Base-by-base conservation (phyloP, 2,797 vertebrate genomes). In the Pristis pectinata region DNA sequence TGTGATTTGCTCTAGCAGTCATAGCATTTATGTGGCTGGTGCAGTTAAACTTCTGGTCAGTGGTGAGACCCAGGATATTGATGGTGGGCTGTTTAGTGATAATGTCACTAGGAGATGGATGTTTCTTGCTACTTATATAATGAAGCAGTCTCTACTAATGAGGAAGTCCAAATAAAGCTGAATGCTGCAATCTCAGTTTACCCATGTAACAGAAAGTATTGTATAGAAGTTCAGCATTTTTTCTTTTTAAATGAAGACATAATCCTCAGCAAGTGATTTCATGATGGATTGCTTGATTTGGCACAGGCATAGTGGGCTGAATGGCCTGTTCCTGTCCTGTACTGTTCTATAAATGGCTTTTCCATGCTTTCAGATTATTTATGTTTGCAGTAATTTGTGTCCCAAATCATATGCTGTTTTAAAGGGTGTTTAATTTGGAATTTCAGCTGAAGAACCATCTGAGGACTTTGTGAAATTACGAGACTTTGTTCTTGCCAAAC, bases 371-470 rank as follows among this genome's bases (percentile, higher is more conserved):
- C 0, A 9, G n/a, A 53, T 34, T 3, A 34, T n/a, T 91, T 41
- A 9, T 22, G n/a, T 37, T 67, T 67, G 6, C n/a, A 24, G 34
- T 61, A 30, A 87, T 64, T 89, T 89, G 56, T 89, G 87, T 91
- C n/a, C 87, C 44, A 77, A 56, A 94, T 64, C 72, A 17, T 64
- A 76, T 24, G 15, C n/a, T 44, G 34, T 93, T 49, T 53, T 74
- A 44, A 72, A 34, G 41, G 27, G 4, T 5, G 1, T 94, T 30
- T 74, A 44, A 53, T 53, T 94, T 74, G 92, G 67, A 94, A 89
- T 93, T 93, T 61, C 94, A 95, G 94, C 94, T 74, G 94, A 95
- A 59, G 94, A 95, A 22, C 94, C 94, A 19, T 95, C 94, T 0
- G 94, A 95, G 67, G 74, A 93, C 89, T 95, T 95, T 77, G 74